phyloP scores from a whole-genome alignment of 2,888 invertebrate species.

The Spialia ferax region DNA sequence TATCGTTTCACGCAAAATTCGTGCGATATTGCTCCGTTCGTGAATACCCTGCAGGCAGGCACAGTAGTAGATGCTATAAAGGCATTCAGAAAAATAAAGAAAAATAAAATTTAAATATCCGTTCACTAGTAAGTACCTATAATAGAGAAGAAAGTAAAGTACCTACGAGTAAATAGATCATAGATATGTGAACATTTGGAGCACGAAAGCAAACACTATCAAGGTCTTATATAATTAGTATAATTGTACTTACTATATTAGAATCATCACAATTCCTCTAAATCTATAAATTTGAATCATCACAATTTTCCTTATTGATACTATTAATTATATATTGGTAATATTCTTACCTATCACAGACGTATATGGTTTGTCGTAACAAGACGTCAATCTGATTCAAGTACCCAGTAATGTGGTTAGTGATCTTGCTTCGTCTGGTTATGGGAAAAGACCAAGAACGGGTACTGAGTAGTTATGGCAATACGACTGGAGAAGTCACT shows the following conservation, averaged over 20 bases:
- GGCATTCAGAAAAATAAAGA: neutral
- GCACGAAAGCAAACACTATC: too few relatives aligned
- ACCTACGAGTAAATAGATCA: too few relatives aligned
- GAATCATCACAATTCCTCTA: neutral
- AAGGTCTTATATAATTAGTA: slow-evolving; percentile 39
- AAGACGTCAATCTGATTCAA: slow-evolving; percentile 27
- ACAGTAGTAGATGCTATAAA: neutral
- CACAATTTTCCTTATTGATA: neutral
- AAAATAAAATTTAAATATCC: neutral
- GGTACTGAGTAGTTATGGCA: slow-evolving; percentile 6
- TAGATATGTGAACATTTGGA: neutral
- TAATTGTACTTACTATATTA: too few relatives aligned
- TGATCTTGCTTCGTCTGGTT: slow-evolving; percentile 27
- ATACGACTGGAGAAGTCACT: slow-evolving; percentile 21
- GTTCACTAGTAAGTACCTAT: too few relatives aligned
- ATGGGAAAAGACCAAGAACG: slow-evolving; percentile 19
- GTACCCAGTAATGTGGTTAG: slow-evolving; percentile 27
- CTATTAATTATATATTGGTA: neutral
- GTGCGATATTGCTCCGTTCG: slow-evolving; percentile 52
- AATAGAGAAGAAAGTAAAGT: too few relatives aligned
- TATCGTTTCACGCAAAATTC: slow-evolving; percentile 55
- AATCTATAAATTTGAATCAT: slow-evolving; percentile 37
- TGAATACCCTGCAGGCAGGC: slow-evolving; percentile 10
- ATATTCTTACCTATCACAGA: neutral
- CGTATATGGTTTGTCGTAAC: slow-evolving; percentile 8